A percentile compares a stretch with the other conserved stretches of the same genome.
Evolutionary conservation across 2,797 vertebrate species (phyloP).

Genomic region (Nannoperca australis): DNA sequence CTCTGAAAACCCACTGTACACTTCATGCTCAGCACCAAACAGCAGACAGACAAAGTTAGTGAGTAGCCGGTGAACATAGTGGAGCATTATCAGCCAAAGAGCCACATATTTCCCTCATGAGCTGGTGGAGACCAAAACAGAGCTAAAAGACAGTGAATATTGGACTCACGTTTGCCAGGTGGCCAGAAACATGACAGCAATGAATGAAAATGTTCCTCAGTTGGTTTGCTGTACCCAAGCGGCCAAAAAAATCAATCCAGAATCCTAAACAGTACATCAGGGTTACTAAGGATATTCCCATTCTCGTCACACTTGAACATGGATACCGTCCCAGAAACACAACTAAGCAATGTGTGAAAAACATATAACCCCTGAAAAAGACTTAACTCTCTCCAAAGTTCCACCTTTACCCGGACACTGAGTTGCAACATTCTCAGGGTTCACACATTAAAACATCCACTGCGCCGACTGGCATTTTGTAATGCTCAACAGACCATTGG

Average conservation of each 20-base stretch:
- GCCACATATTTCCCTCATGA: background rate
- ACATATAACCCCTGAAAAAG: background rate
- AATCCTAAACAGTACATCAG: background rate
- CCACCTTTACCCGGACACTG: conserved; percentile 11
- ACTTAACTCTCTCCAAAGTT: conserved; percentile 8
- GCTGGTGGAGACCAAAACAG: background rate
- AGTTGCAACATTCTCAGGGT: background rate
- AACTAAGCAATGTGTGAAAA: background rate
- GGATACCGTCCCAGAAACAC: background rate
- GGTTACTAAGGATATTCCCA: background rate
- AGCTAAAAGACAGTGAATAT: background rate
- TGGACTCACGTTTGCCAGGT: background rate
- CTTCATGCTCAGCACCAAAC: background rate
- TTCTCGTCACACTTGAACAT: background rate
- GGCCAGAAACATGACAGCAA: background rate
- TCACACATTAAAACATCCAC: conserved; percentile 20
- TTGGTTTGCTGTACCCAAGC: no score
- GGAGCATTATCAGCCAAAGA: background rate
- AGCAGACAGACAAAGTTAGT: background rate
- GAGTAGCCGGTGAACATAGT: background rate
- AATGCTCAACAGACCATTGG: conserved; percentile 54
- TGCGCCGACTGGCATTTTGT: conserved; percentile 46
- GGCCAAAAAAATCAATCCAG: background rate
- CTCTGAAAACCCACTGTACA: background rate
- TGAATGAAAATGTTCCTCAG: background rate